Conservation (phyloP, 2,797 vertebrate genomes). For the Poeciliopsis infans region DNA sequence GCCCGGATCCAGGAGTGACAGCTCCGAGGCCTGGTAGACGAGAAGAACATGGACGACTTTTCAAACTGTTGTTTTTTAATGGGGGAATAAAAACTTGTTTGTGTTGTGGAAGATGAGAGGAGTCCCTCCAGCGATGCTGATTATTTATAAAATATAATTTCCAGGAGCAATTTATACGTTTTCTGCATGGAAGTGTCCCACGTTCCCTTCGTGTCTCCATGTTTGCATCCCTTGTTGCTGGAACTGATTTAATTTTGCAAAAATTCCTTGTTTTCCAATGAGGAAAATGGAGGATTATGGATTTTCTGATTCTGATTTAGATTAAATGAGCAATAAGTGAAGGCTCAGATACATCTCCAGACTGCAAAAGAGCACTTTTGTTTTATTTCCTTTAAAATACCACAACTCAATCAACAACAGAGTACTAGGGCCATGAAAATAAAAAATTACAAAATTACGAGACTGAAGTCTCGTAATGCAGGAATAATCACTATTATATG, state of each 20-base stretch:
- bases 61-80: slow-evolving; percentile 4
- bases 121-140: slow-evolving; percentile 9
- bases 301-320: slow-evolving; percentile 70
- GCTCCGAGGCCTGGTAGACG: slow-evolving; percentile 82
- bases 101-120: slow-evolving; percentile 30
- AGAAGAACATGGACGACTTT: slow-evolving; percentile 24
- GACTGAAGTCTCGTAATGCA: too few relatives aligned
- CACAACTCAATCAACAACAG: neutral
- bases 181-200: slow-evolving; percentile 74
- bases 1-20: slow-evolving; percentile 83
- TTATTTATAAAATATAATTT: slow-evolving; percentile 47
- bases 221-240: slow-evolving; percentile 64
- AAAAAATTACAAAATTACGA: too few relatives aligned
- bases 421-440: too few relatives aligned
- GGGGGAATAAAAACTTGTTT: slow-evolving; percentile 34
- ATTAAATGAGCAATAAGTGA: slow-evolving; percentile 66
- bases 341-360: slow-evolving; percentile 53
- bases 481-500: too few relatives aligned
- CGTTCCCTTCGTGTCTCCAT: slow-evolving; percentile 62
- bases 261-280: slow-evolving; percentile 46
- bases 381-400: slow-evolving; percentile 14
- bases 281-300: slow-evolving; percentile 66
- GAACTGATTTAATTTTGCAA: slow-evolving; percentile 63
- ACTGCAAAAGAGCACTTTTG: slow-evolving; percentile 61
- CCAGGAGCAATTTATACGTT: slow-evolving; percentile 56